A percentile compares a stretch with the other conserved stretches of the same genome.
These are phyloP conservation scores for Rotaria socialis DNA, from an alignment of 2,888 invertebrate species.

Conservation along the genomic window DNA sequence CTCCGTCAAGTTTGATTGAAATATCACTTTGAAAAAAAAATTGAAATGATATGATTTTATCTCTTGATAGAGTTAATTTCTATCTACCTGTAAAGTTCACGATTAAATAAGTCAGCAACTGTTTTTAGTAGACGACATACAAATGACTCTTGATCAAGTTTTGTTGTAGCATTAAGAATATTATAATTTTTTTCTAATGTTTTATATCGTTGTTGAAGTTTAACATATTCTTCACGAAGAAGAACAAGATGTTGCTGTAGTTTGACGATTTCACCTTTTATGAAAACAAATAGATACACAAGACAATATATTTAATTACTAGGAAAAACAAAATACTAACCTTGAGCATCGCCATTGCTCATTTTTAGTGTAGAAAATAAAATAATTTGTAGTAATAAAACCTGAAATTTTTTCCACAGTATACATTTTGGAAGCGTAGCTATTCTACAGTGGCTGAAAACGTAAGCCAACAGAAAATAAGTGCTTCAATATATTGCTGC, in stretches of 20 bases:
- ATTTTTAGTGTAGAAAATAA: not conserved
- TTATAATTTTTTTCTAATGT: slow-evolving; percentile 80
- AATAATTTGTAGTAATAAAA: not conserved
- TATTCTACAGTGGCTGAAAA: not conserved
- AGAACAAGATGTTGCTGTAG: slow-evolving; percentile 77
- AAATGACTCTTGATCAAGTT: slow-evolving; percentile 62
- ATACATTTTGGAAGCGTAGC: not conserved
- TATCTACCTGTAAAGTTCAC: slow-evolving; percentile 63
- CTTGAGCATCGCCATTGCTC: slow-evolving; percentile 31
- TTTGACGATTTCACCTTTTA: slow-evolving; percentile 60
- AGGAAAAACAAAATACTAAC: not conserved
- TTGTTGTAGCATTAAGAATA: slow-evolving; percentile 66
- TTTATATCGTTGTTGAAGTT: slow-evolving; percentile 74
- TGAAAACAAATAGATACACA: not conserved
- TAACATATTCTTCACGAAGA: slow-evolving; percentile 82
- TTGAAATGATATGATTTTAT: not conserved
- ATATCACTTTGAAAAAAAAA: slow-evolving; percentile 68
- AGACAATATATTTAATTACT: not conserved
- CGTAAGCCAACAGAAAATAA: not conserved
- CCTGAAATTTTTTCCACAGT: not conserved
- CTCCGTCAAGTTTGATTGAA: slow-evolving; percentile 70
- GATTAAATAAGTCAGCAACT: slow-evolving; percentile 75
- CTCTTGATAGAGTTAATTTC: not conserved
- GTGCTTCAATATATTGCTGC: no score
- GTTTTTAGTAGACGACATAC: slow-evolving; percentile 76